A percentile compares a stretch with the other conserved stretches of the same genome.
Conservation (phyloP, 2,797 vertebrate species). For the Muscicapa comitata region DNA sequence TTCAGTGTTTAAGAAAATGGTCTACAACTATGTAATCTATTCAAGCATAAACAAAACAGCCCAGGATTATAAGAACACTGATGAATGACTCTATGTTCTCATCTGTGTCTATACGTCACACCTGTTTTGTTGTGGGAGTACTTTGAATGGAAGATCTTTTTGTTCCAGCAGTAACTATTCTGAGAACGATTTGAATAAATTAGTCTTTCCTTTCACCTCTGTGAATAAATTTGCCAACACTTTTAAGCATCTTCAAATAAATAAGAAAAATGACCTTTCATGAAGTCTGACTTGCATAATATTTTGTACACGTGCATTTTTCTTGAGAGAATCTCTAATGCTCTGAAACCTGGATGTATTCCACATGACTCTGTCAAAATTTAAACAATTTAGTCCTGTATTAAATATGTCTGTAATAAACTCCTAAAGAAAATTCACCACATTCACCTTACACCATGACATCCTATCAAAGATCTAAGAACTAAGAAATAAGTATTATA, state of each 20-base stretch:
- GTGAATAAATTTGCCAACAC: not conserved
- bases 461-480: not conserved
- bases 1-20: not conserved
- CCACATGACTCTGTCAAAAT: not conserved
- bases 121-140: accelerated
- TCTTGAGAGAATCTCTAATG: not conserved
- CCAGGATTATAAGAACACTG: not conserved
- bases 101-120: not conserved
- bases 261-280: not conserved
- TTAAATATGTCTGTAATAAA: not conserved
- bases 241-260: not conserved
- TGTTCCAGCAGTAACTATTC: not conserved
- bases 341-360: not conserved
- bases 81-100: not conserved
- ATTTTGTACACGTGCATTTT: not conserved
- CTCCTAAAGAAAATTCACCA: not conserved
- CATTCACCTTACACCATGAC: not conserved
- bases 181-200: not conserved
- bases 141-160: not conserved
- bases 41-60: not conserved
- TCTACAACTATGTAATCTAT: not conserved
- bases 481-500: not conserved
- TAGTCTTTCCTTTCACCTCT: not conserved
- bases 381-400: not conserved
- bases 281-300: not conserved